A percentile compares a stretch with the other conserved stretches of the same genome.
Evolutionary conservation across 2,113 vertebrate species (phyloP).

Genomic region (Chunga burmeisteri): DNA sequence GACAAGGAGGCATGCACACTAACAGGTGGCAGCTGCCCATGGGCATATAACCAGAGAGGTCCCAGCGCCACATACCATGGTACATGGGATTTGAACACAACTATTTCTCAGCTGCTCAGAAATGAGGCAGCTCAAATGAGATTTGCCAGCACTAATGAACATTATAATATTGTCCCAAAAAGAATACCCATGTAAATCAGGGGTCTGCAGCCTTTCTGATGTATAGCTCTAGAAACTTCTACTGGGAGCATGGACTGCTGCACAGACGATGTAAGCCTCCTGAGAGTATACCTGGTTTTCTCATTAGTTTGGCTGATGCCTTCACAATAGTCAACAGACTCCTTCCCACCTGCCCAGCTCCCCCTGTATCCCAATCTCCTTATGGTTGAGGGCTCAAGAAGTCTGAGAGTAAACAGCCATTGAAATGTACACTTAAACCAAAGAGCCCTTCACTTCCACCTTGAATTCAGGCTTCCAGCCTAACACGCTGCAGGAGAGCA

Average conservation of each 20-base stretch:
- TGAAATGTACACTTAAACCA: neutral
- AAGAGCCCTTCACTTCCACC: neutral
- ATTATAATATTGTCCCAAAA: neutral
- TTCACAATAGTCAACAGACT: neutral
- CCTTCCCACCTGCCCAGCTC: neutral
- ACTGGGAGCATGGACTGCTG: accelerated
- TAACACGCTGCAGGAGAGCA: neutral
- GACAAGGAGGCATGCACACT: neutral
- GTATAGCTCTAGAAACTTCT: neutral
- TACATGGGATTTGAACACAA: too few species aligned
- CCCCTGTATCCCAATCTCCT: neutral
- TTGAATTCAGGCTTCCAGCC: neutral
- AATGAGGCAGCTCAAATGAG: neutral
- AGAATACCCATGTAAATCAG: neutral
- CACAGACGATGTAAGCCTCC: neutral
- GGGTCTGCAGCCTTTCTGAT: neutral
- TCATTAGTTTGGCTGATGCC: neutral
- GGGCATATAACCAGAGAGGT: neutral
- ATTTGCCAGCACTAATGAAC: neutral
- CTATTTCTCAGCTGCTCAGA: neutral
- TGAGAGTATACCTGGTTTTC: neutral
- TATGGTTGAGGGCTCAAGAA: neutral
- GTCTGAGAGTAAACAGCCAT: neutral
- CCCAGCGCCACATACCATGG: neutral
- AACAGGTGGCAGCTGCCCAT: neutral